phyloP scores from a whole-genome alignment of 2,113 vertebrate genomes.

The Cyprinodon brontotheroides region DNA sequence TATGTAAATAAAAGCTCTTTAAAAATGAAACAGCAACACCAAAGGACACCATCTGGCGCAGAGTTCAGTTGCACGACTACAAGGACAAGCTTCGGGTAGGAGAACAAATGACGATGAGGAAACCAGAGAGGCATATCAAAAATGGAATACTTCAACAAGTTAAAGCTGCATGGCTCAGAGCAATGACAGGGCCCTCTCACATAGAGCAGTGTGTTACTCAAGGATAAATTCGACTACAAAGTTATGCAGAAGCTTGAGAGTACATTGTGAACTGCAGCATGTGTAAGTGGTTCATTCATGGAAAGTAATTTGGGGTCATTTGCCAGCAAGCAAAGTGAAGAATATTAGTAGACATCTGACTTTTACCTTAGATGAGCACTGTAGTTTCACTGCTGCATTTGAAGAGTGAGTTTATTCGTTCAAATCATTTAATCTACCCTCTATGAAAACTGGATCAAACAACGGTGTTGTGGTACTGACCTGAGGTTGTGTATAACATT shows the following conservation, averaged over 20 bases:
- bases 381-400: conserved; percentile 62
- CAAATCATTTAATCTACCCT: conserved; percentile 43
- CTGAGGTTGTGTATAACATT: too few relatives aligned
- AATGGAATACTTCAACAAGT: not conserved
- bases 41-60: conserved; percentile 73
- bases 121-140: conserved; percentile 11
- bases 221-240: not conserved
- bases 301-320: conserved; percentile 58
- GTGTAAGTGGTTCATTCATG: conserved; percentile 40
- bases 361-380: conserved; percentile 34
- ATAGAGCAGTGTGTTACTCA: not conserved
- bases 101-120: not conserved
- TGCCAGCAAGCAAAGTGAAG: conserved; percentile 41
- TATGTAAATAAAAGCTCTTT: conserved; percentile 62
- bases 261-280: conserved; percentile 1
- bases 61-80: conserved; percentile 34
- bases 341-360: conserved; percentile 56
- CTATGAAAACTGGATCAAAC: conserved; percentile 8
- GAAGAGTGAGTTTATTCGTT: conserved; percentile 51
- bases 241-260: conserved; percentile 5
- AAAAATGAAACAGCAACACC: conserved; percentile 55
- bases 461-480: too few relatives aligned
- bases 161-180: not conserved
- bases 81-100: conserved; percentile 32
- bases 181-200: not conserved